Evolutionary conservation across 2,797 vertebrate genomes (phyloP).

Genomic region (Cossypha caffra): DNA sequence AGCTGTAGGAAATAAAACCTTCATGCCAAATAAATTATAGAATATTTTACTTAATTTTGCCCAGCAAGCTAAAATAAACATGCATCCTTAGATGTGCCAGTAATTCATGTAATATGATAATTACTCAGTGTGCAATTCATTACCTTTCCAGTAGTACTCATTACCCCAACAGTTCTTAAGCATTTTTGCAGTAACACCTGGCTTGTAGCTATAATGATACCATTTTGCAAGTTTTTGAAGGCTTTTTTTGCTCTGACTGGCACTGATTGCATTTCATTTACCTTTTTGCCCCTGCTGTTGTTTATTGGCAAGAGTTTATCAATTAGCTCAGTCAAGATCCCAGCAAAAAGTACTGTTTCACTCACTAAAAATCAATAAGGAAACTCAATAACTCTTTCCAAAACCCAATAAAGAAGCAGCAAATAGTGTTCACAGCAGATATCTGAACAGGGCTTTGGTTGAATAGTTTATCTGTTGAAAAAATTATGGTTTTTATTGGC

Average conservation of each 20-base stretch:
- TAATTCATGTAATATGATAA: constrained; percentile 48
- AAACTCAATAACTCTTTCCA: constrained; percentile 41
- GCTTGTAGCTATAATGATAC: neutral
- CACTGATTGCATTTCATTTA: constrained; percentile 36
- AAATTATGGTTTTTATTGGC: neutral
- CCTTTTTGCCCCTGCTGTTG: constrained; percentile 19
- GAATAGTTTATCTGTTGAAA: constrained; percentile 11
- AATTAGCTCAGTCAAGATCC: constrained; percentile 55
- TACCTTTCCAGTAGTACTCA: constrained; percentile 16
- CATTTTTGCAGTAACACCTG: neutral
- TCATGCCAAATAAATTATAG: neutral
- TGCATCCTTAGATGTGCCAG: neutral
- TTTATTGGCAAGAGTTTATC: constrained; percentile 49
- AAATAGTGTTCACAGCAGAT: constrained; percentile 9
- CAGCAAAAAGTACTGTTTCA: constrained; percentile 17
- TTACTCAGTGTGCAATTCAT: constrained; percentile 51
- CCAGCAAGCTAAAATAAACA: constrained; percentile 59
- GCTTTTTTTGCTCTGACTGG: neutral
- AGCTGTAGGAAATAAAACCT: constrained; percentile 11
- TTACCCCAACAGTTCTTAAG: constrained; percentile 16
- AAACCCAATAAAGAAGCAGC: constrained; percentile 26
- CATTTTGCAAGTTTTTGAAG: neutral
- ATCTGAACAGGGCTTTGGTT: neutral
- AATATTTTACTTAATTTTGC: constrained; percentile 22
- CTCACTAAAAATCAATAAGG: constrained; percentile 41